Conservation (phyloP, 2,888 invertebrate species). For the Caenorhabditis doughertyi region DNA sequence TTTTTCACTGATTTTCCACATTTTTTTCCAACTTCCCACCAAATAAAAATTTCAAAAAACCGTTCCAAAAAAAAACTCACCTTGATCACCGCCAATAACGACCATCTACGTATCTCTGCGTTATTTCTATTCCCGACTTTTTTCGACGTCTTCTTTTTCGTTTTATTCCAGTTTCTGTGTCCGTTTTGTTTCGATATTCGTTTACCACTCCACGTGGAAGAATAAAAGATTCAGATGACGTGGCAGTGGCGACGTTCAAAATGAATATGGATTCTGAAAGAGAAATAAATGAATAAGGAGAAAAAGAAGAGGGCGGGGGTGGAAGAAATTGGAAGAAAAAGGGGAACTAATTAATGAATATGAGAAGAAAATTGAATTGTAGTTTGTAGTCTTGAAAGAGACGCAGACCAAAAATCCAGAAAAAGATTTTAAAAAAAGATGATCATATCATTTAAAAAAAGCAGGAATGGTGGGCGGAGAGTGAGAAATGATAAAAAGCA, state of each 20-base stretch:
- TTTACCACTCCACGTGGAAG: not conserved
- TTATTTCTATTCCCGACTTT: not conserved
- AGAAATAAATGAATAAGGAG: not conserved
- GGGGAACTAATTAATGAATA: too few relatives aligned
- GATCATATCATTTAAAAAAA: conserved; percentile 6
- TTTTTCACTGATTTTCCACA: not conserved
- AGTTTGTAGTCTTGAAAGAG: not conserved
- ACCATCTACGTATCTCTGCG: conserved; percentile 49
- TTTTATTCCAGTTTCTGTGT: conserved; percentile 11
- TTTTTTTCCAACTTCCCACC: too few relatives aligned
- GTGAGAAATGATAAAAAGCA: too few relatives aligned
- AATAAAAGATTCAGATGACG: too few relatives aligned
- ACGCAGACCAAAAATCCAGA: conserved; percentile 5
- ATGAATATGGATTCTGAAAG: too few relatives aligned
- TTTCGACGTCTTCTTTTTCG: too few relatives aligned
- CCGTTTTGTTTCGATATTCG: not conserved
- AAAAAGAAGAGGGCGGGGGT: not conserved
- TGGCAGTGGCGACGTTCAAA: too few relatives aligned
- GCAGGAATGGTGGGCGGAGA: conserved; percentile 12
- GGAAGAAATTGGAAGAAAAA: not conserved
- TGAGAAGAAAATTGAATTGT: too few relatives aligned
- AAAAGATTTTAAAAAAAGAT: not conserved
- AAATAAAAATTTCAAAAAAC: not conserved
- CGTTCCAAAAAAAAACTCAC: conserved; percentile 31
- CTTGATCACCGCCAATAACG: conserved; percentile 62